Percentiles rank a stretch among this genome's conserved stretches.
Evolutionary conservation across 2,113 vertebrate species (phyloP).

Genomic region (Tinamus guttatus): DNA sequence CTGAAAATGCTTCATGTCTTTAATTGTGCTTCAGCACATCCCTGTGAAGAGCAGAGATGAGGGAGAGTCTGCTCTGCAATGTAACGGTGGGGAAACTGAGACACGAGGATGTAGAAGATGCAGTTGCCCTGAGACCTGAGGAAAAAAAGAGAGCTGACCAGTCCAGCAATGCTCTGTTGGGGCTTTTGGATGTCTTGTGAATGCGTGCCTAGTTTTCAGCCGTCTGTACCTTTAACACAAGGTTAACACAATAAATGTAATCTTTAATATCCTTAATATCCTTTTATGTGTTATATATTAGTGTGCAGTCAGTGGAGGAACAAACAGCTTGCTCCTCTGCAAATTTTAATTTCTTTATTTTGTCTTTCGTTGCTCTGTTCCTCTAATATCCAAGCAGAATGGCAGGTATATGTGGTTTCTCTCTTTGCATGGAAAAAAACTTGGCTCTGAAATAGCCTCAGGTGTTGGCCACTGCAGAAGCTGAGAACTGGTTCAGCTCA

Average conservation of each 20-base stretch:
- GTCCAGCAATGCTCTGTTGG: not conserved
- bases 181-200: not conserved
- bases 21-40: not conserved
- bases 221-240: not conserved
- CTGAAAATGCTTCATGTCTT: constrained; percentile 40
- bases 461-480: not conserved
- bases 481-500: not conserved
- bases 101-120: not conserved
- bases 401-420: not conserved
- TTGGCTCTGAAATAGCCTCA: constrained; percentile 16
- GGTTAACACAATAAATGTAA: not conserved
- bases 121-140: not conserved
- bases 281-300: not conserved
- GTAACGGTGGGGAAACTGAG: constrained; percentile 17
- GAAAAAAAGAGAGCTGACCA: not conserved
- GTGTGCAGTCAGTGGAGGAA: not conserved
- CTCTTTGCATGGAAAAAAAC: constrained; percentile 10
- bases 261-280: not conserved
- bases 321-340: not conserved
- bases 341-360: not conserved
- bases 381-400: not conserved
- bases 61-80: rapidly evolving
- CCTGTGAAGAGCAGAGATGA: not conserved
- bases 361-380: not conserved
- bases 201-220: not conserved